phyloP scores from a whole-genome alignment of 2,888 invertebrate species.

The Agapostemon virescens region DNA sequence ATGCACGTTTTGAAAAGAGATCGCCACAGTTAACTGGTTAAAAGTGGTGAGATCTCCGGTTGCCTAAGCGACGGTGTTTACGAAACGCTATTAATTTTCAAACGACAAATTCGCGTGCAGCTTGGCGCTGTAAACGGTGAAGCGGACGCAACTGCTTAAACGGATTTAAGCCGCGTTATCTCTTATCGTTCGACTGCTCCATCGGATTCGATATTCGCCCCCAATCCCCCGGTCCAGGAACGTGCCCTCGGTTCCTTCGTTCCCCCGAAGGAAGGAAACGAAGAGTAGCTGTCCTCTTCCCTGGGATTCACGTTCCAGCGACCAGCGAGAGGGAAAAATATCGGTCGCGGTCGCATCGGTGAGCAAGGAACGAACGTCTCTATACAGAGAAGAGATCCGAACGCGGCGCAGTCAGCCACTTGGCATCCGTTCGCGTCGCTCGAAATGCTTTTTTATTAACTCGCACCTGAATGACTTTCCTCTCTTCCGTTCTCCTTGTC shows the following conservation, averaged over 20 bases:
- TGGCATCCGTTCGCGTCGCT: constrained; percentile 57
- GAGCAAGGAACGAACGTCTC: constrained; percentile 47
- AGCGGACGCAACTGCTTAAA: too few species aligned
- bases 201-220: not conserved
- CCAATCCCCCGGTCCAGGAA: not conserved
- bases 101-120: too few species aligned
- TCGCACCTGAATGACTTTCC: constrained; percentile 72
- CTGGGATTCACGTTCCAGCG: constrained; percentile 46
- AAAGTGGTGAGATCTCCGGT: too few species aligned
- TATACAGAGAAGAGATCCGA: constrained; percentile 34
- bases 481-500: constrained; percentile 51
- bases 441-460: constrained; percentile 69
- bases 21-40: too few species aligned
- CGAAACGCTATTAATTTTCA: too few species aligned
- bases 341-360: constrained; percentile 53
- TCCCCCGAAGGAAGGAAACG: not conserved
- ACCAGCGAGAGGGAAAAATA: constrained; percentile 44
- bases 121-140: too few species aligned
- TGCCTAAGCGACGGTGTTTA: too few species aligned
- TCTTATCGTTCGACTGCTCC: constrained; percentile 9
- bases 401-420: constrained; percentile 56
- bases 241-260: not conserved
- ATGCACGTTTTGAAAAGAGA: too few species aligned
- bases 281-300: constrained; percentile 33
- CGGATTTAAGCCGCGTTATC: not conserved